Base-by-base conservation (phyloP, 2,888 invertebrate genomes). In the Leptinotarsa rubiginosa region DNA sequence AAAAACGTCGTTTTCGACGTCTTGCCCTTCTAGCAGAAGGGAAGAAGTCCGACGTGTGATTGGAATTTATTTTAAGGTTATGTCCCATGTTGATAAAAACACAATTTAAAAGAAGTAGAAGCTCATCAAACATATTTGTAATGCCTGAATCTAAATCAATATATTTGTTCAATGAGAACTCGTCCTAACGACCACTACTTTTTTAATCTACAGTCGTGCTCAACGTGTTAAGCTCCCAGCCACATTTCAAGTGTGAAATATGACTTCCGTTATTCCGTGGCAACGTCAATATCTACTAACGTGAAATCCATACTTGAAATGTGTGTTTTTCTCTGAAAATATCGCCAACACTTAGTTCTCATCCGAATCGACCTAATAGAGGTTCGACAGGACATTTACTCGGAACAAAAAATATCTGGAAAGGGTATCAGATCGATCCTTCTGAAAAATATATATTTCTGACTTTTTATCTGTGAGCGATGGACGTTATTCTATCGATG, bases 331-430 rank as follows among this genome's bases (percentile, higher is more conserved):
- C 65, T 72, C 71, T 66, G 15, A 22, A 67, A 74, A 49, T 69
- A 49, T 76, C 65, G 65, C 69, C 72, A 68, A 76, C 22, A 18
- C 7, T 13, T 18, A 56, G 20, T 56, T 7, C 18, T 22, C 15
- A 50, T 74, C 52, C 70, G 72, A 72, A 74, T 72, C 72, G 72
- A 69, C 50, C 76, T 76, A 76, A 76, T 74, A 70, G 70, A 59
- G 74, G 74, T 76, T 74, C 72, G 72, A 76, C 74, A 72, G 72
- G 74, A 70, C 69, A 74, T 74, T 69, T 70, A 70, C 74, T 69
- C 69, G 66, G 49, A 64, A 68, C 74, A 72, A 74, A 73, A 72
- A 76, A 72, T 69, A 47, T 56, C 2, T 71, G 64, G 65, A 64
- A 73, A 68, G 70, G 70, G 70, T 52, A 62, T 52, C 52, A 72